These are phyloP conservation scores for Solen grandis DNA, from an alignment of 1,140 invertebrate species.

Conservation along the genomic window DNA sequence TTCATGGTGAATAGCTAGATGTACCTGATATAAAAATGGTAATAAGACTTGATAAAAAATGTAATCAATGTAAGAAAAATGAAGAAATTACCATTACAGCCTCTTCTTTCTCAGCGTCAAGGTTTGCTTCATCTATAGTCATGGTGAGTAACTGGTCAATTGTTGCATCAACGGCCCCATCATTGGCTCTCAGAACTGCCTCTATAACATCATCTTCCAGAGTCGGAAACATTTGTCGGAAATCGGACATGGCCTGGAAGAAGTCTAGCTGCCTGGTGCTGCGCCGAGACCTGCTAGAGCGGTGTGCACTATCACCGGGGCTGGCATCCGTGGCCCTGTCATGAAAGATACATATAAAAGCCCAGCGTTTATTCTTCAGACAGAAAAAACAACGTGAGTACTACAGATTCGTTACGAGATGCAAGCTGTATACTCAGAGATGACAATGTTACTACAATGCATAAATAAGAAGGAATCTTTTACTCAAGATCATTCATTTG, in stretches of 20 bases:
- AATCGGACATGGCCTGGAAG: slow-evolving; percentile 94
- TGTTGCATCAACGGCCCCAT: slow-evolving; percentile 94
- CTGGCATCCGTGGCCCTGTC: slow-evolving; percentile 19
- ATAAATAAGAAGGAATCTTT: no score
- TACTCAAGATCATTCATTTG: no score
- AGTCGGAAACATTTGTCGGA: slow-evolving; percentile 95
- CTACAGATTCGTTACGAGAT: no score
- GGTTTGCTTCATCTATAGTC: slow-evolving; percentile 87
- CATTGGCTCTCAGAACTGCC: slow-evolving; percentile 91
- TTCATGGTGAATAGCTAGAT: no score
- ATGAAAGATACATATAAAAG: not conserved
- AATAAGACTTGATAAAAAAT: not conserved
- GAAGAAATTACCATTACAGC: not conserved
- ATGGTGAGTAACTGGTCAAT: slow-evolving; percentile 95
- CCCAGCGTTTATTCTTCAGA: not conserved
- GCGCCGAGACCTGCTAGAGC: not conserved
- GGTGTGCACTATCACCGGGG: slow-evolving; percentile 18
- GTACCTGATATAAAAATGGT: not conserved
- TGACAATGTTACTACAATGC: no score
- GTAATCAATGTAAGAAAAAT: not conserved
- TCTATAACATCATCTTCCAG: slow-evolving; percentile 97
- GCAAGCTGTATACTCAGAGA: no score
- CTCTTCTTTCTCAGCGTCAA: no score
- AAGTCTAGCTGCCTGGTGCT: slow-evolving; percentile 85
- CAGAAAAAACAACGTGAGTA: not conserved